Conservation (phyloP, 2,113 vertebrate genomes). For the Pseudopodoces humilis region DNA sequence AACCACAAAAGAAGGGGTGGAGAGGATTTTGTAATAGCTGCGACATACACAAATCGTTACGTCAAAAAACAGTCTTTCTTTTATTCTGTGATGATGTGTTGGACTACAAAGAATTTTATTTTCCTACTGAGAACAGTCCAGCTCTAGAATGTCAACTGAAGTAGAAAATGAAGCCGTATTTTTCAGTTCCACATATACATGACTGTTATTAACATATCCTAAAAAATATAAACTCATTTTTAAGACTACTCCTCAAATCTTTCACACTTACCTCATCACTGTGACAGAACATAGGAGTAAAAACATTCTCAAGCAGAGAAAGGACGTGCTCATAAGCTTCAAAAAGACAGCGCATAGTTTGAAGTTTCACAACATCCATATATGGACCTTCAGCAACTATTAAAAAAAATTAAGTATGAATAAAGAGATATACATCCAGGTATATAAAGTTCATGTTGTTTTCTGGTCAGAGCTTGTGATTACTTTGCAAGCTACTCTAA, state of each 20-base stretch:
- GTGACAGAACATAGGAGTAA: slow-evolving; percentile 97
- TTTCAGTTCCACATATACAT: background rate
- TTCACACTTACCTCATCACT: slow-evolving; percentile 87
- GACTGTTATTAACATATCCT: background rate
- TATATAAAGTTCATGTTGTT: background rate
- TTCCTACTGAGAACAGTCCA: background rate
- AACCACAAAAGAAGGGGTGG: background rate
- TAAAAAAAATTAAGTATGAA: background rate
- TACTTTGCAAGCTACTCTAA: background rate
- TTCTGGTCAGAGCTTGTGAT: background rate
- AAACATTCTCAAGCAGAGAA: slow-evolving; percentile 91
- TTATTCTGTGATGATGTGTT: background rate
- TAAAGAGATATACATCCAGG: background rate
- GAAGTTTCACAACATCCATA: slow-evolving; percentile 88
- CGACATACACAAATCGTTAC: background rate
- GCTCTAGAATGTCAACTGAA: background rate
- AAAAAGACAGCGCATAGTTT: slow-evolving; percentile 91
- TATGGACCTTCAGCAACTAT: slow-evolving; percentile 88
- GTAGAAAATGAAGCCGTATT: background rate
- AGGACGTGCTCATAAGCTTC: slow-evolving; percentile 97
- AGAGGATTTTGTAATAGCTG: background rate
- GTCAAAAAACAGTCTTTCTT: background rate
- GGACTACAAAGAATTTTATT: background rate
- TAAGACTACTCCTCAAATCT: background rate
- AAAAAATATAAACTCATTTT: background rate